Evolutionary conservation across 2,113 vertebrate species (phyloP).

Genomic region (Nothobranchius kuhntae): DNA sequence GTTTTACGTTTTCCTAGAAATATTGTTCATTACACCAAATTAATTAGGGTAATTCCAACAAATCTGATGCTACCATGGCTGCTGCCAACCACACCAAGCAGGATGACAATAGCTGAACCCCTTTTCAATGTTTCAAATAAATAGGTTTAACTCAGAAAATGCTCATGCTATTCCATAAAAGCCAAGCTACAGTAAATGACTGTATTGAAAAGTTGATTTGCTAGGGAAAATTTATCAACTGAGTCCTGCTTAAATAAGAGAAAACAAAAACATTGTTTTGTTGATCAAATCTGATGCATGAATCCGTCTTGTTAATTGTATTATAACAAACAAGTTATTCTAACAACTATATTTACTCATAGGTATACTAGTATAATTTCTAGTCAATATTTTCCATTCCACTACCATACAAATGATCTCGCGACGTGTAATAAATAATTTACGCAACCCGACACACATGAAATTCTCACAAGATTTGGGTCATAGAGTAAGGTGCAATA

Average conservation of each 20-base stretch:
- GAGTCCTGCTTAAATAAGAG: too few relatives aligned
- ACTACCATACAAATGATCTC: background rate
- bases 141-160: too few relatives aligned
- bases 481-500: background rate
- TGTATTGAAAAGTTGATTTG: too few relatives aligned
- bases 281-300: too few relatives aligned
- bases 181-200: too few relatives aligned
- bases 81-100: too few relatives aligned
- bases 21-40: background rate
- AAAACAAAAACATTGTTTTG: too few relatives aligned
- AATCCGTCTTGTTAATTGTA: background rate
- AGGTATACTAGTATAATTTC: too few relatives aligned
- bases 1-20: background rate
- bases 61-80: background rate
- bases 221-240: too few relatives aligned
- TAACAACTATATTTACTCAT: background rate
- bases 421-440: background rate
- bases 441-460: background rate
- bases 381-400: background rate
- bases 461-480: background rate
- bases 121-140: too few relatives aligned
- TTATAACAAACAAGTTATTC: background rate
- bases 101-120: too few relatives aligned
- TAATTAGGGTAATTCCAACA: background rate
- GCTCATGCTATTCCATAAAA: too few relatives aligned